phyloP scores from a whole-genome alignment of 2,888 invertebrate species.

The Cylindroiulus punctatus region DNA sequence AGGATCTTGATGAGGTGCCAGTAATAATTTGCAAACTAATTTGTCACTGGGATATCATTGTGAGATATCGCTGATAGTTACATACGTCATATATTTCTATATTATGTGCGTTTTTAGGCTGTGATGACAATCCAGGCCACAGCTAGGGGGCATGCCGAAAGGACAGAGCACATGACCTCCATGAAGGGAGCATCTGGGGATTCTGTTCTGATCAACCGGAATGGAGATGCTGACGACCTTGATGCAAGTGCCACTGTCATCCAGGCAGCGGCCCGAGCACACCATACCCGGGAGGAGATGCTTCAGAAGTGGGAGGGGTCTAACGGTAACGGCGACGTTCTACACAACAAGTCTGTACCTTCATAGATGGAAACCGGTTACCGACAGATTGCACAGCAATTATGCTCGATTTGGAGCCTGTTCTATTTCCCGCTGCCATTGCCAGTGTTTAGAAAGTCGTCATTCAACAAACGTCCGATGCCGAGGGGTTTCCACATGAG shows the following conservation, averaged over 20 bases:
- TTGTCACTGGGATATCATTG: no score
- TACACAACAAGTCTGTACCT: background rate
- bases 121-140: constrained; percentile 19
- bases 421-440: background rate
- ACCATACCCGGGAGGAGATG: constrained; percentile 28
- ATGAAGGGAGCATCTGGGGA: constrained; percentile 1
- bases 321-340: background rate
- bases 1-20: background rate
- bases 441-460: background rate
- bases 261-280: constrained; percentile 30
- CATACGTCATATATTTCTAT: no score
- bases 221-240: background rate
- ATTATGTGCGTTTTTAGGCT: background rate
- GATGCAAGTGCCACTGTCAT: constrained; percentile 39
- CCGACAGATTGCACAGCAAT: background rate
- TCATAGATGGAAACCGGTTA: background rate
- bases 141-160: constrained; percentile 10
- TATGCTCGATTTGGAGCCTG: background rate
- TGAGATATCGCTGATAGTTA: no score
- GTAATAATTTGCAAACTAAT: no score
- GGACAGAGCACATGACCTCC: background rate
- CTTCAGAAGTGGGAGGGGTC: constrained; percentile 28
- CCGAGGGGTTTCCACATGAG: background rate
- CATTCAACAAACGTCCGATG: background rate
- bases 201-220: background rate